phyloP scores from a whole-genome alignment of 2,113 vertebrate species.

The Python bivittatus region DNA sequence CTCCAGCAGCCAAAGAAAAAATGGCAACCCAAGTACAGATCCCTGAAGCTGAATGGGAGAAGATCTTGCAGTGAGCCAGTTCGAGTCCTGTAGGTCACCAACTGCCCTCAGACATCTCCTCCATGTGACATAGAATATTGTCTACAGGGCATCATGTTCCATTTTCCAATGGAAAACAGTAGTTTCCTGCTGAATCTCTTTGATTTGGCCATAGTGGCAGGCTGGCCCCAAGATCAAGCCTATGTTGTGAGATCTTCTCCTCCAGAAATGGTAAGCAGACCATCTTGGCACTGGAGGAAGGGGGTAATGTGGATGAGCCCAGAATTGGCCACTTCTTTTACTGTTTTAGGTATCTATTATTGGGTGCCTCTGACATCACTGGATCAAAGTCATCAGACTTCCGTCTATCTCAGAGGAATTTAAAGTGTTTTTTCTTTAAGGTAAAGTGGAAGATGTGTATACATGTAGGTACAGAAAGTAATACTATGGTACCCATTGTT shows the following conservation, averaged over 20 bases:
- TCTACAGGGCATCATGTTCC: too few species aligned
- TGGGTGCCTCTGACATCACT: background rate
- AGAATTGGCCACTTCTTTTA: background rate
- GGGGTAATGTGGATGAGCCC: background rate
- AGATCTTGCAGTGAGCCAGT: too few species aligned
- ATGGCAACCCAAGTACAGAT: too few species aligned
- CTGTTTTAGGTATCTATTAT: background rate
- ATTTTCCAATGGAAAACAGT: too few species aligned
- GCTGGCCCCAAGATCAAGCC: background rate
- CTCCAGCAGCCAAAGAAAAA: too few species aligned
- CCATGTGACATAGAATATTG: too few species aligned
- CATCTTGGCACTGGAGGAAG: background rate
- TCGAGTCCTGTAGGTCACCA: too few species aligned
- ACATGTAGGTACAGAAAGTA: background rate
- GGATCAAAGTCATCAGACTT: background rate
- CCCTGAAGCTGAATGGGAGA: too few species aligned
- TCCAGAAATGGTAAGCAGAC: background rate
- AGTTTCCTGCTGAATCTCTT: background rate
- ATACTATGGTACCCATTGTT: too few species aligned
- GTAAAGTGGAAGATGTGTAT: background rate
- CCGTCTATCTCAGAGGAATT: background rate
- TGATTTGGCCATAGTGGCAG: background rate
- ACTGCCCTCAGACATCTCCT: too few species aligned
- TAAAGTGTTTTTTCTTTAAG: background rate
- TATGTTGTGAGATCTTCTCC: background rate